A percentile compares a stretch with the other conserved stretches of the same genome.
Evolutionary conservation across 1,140 invertebrate species (phyloP).

Genomic region (Rhopalosiphum padi): DNA sequence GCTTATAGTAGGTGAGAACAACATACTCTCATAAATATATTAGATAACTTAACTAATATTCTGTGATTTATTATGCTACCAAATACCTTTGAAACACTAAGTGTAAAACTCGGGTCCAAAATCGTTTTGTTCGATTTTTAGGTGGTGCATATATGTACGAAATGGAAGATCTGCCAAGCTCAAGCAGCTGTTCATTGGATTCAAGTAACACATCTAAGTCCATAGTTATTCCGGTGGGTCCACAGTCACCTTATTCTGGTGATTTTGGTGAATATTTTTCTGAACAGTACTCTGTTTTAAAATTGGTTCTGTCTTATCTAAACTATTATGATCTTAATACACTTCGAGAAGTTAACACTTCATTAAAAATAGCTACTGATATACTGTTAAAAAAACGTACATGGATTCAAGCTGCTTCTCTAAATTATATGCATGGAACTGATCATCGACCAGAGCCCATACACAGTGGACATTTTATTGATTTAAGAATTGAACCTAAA

Average conservation of each 20-base stretch:
- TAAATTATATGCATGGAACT: neutral
- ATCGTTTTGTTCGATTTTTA: neutral
- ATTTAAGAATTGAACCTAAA: constrained; percentile 37
- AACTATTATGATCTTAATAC: constrained; percentile 34
- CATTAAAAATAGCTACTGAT: constrained; percentile 7
- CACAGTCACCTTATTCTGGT: constrained; percentile 3
- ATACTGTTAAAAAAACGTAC: constrained; percentile 13
- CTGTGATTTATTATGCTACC: neutral
- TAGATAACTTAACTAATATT: neutral
- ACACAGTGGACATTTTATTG: neutral
- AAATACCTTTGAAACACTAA: neutral
- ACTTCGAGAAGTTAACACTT: neutral
- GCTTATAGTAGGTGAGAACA: neutral
- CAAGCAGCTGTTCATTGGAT: neutral
- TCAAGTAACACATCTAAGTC: neutral
- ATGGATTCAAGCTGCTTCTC: neutral
- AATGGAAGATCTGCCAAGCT: neutral
- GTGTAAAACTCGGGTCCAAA: neutral
- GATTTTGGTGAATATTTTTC: constrained; percentile 18
- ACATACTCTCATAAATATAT: neutral
- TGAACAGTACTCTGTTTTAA: constrained; percentile 28
- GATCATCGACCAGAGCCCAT: neutral
- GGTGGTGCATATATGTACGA: neutral
- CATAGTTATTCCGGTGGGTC: neutral
- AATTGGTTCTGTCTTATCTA: neutral